Conservation (phyloP, 2,888 invertebrate genomes). For the Drepana falcataria region DNA sequence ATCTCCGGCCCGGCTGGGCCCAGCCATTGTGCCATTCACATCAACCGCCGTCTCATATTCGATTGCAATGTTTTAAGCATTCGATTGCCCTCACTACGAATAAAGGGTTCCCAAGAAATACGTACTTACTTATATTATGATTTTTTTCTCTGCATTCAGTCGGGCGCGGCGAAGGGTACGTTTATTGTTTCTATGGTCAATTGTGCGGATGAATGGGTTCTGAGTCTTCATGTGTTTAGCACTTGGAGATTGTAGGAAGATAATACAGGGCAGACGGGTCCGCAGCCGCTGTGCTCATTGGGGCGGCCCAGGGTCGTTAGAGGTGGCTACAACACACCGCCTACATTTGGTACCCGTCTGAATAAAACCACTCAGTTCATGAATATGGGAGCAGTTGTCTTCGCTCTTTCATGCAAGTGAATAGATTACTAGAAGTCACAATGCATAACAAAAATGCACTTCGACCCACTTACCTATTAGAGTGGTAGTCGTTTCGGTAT, state of each 20-base stretch:
- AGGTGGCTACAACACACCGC: conserved; percentile 65
- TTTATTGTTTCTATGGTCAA: conserved; percentile 73
- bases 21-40: conserved; percentile 55
- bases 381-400: background rate
- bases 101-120: conserved; percentile 75
- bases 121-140: conserved; percentile 47
- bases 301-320: conserved; percentile 57
- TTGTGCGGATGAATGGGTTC: conserved; percentile 68
- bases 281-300: conserved; percentile 21
- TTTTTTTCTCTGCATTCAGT: conserved; percentile 62
- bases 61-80: conserved; percentile 76
- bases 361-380: conserved; percentile 8
- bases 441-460: too few relatives aligned
- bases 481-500: too few relatives aligned
- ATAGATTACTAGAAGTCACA: background rate
- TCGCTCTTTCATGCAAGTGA: background rate
- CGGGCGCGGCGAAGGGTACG: conserved; percentile 67
- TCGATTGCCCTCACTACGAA: conserved; percentile 71
- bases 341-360: conserved; percentile 31
- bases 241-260: conserved; percentile 68
- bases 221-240: conserved; percentile 58
- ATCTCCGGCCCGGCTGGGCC: conserved; percentile 27
- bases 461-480: too few relatives aligned
- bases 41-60: conserved; percentile 58
- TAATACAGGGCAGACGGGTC: conserved; percentile 61